phyloP scores from a whole-genome alignment of 2,888 invertebrate species.

The Hesperia comma region DNA sequence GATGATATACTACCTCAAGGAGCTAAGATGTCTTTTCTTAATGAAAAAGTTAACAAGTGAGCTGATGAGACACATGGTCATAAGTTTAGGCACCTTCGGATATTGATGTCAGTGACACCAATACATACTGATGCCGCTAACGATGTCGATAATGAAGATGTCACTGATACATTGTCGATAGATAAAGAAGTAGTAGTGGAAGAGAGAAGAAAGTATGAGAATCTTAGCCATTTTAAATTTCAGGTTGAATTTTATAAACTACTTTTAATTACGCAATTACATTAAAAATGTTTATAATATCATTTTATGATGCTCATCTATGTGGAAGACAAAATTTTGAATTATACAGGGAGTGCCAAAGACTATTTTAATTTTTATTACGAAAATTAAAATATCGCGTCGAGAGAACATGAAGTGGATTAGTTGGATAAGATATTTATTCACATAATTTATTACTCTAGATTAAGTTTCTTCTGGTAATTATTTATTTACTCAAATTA shows the following conservation, averaged over 20 bases:
- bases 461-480: conserved; percentile 50
- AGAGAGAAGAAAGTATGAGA: too few relatives aligned
- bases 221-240: background rate
- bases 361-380: conserved; percentile 9
- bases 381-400: conserved; percentile 17
- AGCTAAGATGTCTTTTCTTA: background rate
- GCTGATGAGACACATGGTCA: too few relatives aligned
- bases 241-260: background rate
- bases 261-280: too few relatives aligned
- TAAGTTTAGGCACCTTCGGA: too few relatives aligned
- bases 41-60: too few relatives aligned
- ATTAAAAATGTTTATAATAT: background rate
- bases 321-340: background rate
- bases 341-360: conserved; percentile 17
- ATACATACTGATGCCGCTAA: too few relatives aligned
- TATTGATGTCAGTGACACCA: too few relatives aligned
- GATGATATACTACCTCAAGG: conserved; percentile 3
- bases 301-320: background rate
- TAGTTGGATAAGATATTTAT: conserved; percentile 50
- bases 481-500: conserved; percentile 47
- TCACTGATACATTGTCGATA: too few relatives aligned
- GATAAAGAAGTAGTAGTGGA: too few relatives aligned
- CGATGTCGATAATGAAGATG: too few relatives aligned
- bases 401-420: conserved; percentile 33
- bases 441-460: conserved; percentile 42